Conservation (phyloP, 2,113 vertebrate genomes). For the Hypocryptadius cinnamomeus region DNA sequence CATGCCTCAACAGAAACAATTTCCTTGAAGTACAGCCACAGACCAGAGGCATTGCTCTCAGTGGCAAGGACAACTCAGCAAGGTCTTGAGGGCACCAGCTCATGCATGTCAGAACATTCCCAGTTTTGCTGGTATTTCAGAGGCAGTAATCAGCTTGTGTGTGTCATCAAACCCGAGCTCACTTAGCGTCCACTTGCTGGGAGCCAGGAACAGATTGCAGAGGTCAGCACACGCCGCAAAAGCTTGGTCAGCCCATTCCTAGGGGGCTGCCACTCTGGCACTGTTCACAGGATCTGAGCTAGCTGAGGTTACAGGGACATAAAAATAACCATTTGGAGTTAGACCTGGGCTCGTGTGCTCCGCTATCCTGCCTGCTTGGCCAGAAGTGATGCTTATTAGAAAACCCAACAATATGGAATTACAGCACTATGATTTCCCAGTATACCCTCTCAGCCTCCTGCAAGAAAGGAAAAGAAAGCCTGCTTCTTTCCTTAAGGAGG, state of each 20-base stretch:
- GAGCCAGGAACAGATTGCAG: conserved; percentile 7
- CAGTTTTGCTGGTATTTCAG: background rate
- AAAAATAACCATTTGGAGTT: conserved; percentile 12
- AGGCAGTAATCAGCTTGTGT: background rate
- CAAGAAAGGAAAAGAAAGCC: background rate
- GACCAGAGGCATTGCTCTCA: background rate
- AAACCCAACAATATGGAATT: background rate
- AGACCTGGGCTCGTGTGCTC: background rate
- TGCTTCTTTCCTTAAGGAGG: background rate
- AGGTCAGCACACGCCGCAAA: background rate
- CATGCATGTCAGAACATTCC: background rate
- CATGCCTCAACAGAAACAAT: background rate
- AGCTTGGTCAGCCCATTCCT: conserved; percentile 41
- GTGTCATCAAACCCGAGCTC: background rate
- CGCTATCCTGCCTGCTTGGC: background rate
- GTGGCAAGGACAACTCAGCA: background rate
- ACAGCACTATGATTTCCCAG: background rate
- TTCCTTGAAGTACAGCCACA: background rate
- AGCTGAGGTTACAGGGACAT: conserved; percentile 6
- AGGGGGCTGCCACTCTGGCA: conserved; percentile 19
- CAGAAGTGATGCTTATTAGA: background rate
- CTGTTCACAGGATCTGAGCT: background rate
- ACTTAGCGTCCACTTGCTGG: background rate
- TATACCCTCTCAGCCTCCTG: background rate
- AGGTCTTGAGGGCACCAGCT: background rate